Evolutionary conservation across 2,888 invertebrate species (phyloP).

Genomic region (Pseudeuparius sepicola): DNA sequence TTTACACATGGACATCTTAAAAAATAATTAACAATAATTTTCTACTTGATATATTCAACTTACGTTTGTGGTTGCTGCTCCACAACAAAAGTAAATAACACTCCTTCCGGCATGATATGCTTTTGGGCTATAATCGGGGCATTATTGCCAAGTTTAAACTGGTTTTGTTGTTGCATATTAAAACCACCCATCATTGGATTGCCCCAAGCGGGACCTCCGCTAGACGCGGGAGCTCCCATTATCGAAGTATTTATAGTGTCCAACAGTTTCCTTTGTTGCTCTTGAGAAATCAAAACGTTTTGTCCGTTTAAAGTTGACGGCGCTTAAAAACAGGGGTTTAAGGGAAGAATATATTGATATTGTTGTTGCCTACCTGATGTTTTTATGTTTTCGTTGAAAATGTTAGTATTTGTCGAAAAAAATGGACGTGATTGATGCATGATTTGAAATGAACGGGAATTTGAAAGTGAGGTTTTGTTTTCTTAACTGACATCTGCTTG

Average conservation of each 20-base stretch:
- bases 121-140: constrained; percentile 17
- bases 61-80: constrained; percentile 10
- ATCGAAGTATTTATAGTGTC: constrained; percentile 27
- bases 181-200: too few relatives aligned
- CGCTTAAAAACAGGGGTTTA: constrained; percentile 23
- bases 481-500: too few relatives aligned
- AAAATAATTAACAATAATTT: too few relatives aligned
- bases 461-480: too few relatives aligned
- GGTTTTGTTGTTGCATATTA: too few relatives aligned
- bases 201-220: too few relatives aligned
- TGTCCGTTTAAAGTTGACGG: constrained; percentile 25
- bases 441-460: too few relatives aligned
- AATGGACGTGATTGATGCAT: constrained; percentile 26
- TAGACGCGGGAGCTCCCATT: too few relatives aligned
- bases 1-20: too few relatives aligned
- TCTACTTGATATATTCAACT: too few relatives aligned
- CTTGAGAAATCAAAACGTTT: constrained; percentile 27
- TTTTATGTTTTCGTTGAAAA: constrained; percentile 24
- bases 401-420: constrained; percentile 23
- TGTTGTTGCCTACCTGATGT: constrained; percentile 21
- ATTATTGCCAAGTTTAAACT: too few relatives aligned
- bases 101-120: constrained; percentile 20
- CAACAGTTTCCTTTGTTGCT: constrained; percentile 26
- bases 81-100: constrained; percentile 21
- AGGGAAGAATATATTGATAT: not conserved